Evolutionary conservation across 30 jellyfish, hydroid and myxozoan genomes (phyloP), one percentile per base, ranked within the genome.

Genomic region (Pelagia noctiluca): DNA sequence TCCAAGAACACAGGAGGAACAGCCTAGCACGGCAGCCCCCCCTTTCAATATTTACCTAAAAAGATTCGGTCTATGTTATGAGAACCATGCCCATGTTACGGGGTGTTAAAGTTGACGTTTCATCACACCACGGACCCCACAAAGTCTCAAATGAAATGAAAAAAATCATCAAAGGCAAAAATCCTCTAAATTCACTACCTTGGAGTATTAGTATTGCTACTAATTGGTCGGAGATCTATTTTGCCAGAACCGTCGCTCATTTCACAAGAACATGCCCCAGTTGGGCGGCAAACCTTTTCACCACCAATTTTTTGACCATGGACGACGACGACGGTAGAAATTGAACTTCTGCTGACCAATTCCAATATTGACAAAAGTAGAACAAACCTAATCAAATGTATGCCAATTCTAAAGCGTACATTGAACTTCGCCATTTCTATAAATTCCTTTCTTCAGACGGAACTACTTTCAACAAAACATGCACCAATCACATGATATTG

Each of bases 181-280:
- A 42, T 8, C 12, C 16, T 42, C 8, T 42, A 42, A 4, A 19
- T 52, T 48, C 10, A 22, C 23, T 24, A 77, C 89, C 78, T 77
- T 60, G 89, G 89, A 2, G 80, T 22, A 2, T 33, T 18, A 36
- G 77, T 50, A 26, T 50, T 76, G 71, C 89, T 19, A 19, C 26
- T 77, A 3, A 77, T 19, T 2, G 80, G 80, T 30, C 46, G 28
- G 47, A 80, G 48, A 34, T 80, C 83, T 16, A 80, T 63, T 16
- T 35, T 29, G 4, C 90, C 90, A 42, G 79, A 50, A 0, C 90
- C 90, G 52, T 80, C 90, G 22, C 83, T 63, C 82, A 80, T 63
- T 38, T 63, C 90, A 64, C 90, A 80, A 0, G 83, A 12, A 61
- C 90, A 80, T 57, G 25, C 25, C 7, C 80, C 89, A 60, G 26